Evolutionary conservation across 2,113 vertebrate genomes (phyloP).

Genomic region (Daboia siamensis): DNA sequence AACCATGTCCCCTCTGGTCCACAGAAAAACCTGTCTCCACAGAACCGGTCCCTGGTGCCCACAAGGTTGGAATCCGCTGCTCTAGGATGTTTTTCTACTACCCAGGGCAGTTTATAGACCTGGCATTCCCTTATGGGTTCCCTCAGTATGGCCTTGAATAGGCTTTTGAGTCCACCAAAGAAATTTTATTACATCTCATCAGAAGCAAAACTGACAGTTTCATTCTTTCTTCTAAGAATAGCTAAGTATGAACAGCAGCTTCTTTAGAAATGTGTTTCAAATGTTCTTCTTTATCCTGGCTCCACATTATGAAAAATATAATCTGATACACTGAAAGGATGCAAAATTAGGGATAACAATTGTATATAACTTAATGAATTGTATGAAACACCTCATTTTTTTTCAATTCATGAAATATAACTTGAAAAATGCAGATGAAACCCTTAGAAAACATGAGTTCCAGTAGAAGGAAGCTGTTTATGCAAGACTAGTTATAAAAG

Average conservation of each 20-base stretch:
- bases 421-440: slow-evolving; percentile 20
- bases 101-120: neutral
- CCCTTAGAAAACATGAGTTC: neutral
- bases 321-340: neutral
- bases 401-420: neutral
- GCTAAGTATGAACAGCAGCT: neutral
- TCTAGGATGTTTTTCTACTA: neutral
- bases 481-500: neutral
- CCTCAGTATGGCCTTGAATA: neutral
- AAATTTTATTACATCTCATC: neutral
- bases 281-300: neutral
- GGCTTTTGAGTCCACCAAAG: neutral
- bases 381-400: neutral
- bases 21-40: too few species aligned
- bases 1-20: too few species aligned
- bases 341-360: neutral
- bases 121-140: neutral
- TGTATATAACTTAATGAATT: neutral
- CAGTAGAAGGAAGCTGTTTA: neutral
- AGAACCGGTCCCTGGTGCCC: too few species aligned
- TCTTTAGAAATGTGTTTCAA: neutral
- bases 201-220: neutral
- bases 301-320: neutral
- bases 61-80: too few species aligned
- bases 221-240: neutral